Percentiles rank a stretch among this genome's conserved stretches.
Conservation (phyloP, 2,797 vertebrate species). For the Mormyrops attenuatus region DNA sequence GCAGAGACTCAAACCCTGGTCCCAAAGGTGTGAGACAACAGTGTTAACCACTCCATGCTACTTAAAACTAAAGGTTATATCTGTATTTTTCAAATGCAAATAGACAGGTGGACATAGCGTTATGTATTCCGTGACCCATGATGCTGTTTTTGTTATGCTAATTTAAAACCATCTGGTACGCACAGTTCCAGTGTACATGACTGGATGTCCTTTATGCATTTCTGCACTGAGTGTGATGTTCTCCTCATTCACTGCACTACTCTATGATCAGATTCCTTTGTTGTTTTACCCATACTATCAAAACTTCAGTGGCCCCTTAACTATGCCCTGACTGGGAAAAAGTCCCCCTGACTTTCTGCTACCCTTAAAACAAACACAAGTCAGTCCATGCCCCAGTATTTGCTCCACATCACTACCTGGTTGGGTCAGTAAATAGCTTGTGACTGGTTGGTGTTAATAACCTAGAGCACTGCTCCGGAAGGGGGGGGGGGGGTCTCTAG, state of each 20-base stretch:
- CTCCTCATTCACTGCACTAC: not conserved
- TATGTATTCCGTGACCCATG: not conserved
- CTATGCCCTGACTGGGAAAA: not conserved
- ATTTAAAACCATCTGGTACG: not conserved
- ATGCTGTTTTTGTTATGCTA: not conserved
- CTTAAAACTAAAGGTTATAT: not conserved
- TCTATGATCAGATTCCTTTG: not conserved
- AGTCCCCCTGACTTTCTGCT: not conserved
- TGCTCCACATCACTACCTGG: not conserved
- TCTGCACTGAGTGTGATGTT: not conserved
- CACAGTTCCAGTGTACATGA: slow-evolving; percentile 1
- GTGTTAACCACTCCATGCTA: not conserved
- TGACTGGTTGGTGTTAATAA: slow-evolving; percentile 14
- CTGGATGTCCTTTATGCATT: not conserved
- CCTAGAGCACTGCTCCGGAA: not conserved
- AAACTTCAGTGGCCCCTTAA: not conserved
- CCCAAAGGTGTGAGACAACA: not conserved
- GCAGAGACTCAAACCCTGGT: not conserved
- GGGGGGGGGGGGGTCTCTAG: not conserved
- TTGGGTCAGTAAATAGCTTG: not conserved
- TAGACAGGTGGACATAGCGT: not conserved
- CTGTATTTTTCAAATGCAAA: not conserved
- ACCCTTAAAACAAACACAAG: not conserved
- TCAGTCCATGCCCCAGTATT: not conserved
- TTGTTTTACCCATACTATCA: not conserved